Conservation (phyloP, 2,888 invertebrate genomes). For the Alitta virens region DNA sequence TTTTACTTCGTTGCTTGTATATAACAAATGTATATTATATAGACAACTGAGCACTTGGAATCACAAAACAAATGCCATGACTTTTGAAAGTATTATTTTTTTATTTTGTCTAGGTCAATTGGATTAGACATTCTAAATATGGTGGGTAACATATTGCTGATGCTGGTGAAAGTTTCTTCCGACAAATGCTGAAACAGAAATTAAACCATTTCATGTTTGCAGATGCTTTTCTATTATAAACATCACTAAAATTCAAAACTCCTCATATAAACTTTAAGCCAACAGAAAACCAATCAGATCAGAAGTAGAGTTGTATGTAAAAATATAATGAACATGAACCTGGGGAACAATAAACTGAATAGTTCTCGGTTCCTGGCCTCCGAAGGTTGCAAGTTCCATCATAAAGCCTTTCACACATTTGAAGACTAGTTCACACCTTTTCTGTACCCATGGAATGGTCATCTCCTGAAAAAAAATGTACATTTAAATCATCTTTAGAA, state of each 20-base stretch:
- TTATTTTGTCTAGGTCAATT: slow-evolving; percentile 56
- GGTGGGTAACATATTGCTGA: slow-evolving; percentile 84
- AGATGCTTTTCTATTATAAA: too few species aligned
- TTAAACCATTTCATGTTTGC: too few species aligned
- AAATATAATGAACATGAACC: slow-evolving; percentile 55
- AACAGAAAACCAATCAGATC: background rate
- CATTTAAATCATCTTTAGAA: background rate
- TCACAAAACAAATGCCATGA: background rate
- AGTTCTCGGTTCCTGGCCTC: slow-evolving; percentile 60
- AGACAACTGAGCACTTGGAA: background rate
- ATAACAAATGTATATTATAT: background rate
- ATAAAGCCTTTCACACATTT: slow-evolving; percentile 99
- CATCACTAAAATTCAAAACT: too few species aligned
- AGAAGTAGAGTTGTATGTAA: background rate
- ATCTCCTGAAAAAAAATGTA: slow-evolving; percentile 59
- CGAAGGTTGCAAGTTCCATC: slow-evolving; percentile 94
- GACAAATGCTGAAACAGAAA: slow-evolving; percentile 67
- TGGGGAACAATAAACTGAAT: slow-evolving; percentile 82
- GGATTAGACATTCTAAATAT: slow-evolving; percentile 95
- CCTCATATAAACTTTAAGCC: too few species aligned
- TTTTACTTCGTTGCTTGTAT: too few species aligned
- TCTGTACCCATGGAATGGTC: slow-evolving; percentile 94
- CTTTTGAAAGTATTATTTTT: background rate
- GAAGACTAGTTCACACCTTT: slow-evolving; percentile 92
- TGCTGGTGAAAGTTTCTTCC: slow-evolving; percentile 75